phyloP scores from a whole-genome alignment of 2,888 invertebrate species.

The Yponomeuta sedellus region DNA sequence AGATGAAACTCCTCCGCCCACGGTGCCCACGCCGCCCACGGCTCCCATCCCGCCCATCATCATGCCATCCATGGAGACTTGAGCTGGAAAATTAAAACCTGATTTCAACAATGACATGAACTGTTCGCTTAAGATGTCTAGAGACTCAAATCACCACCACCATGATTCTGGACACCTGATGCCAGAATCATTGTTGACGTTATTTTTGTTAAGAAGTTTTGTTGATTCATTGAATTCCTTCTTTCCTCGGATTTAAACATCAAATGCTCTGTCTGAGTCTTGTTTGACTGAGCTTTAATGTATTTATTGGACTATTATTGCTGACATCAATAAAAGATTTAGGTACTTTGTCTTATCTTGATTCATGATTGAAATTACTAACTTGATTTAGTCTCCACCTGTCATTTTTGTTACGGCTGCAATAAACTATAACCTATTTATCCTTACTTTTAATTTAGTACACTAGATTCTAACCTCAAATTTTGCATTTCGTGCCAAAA shows the following conservation, averaged over 20 bases:
- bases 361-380: no score
- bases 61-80: constrained; percentile 84
- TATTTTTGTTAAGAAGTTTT: background rate
- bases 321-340: no score
- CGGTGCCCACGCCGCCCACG: constrained; percentile 82
- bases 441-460: no score
- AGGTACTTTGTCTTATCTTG: no score
- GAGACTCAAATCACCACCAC: background rate
- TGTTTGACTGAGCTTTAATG: no score
- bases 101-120: background rate
- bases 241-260: background rate
- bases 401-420: no score
- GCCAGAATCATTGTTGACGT: background rate
- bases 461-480: no score
- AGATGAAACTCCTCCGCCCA: constrained; percentile 71
- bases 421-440: no score
- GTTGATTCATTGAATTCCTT: background rate
- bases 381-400: no score
- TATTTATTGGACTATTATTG: no score
- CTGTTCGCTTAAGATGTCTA: constrained; percentile 1
- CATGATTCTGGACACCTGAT: background rate
- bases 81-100: constrained; percentile 66
- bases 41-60: constrained; percentile 81
- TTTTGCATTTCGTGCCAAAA: no score
- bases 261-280: no score